Base-by-base conservation (phyloP, 2,888 invertebrate species). In the Harpalus rubripes region DNA sequence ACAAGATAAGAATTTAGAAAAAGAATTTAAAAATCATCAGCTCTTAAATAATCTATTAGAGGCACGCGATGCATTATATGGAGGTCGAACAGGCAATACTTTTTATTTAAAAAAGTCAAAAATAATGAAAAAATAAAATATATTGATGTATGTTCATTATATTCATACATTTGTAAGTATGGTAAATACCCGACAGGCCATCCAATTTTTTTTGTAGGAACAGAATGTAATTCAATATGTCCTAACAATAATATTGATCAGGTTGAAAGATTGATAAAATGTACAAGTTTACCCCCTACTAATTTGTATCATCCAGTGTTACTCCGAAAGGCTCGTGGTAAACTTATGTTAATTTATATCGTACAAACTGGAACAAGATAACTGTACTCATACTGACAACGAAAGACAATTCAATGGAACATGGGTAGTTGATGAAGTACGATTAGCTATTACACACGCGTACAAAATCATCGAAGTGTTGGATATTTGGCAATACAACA, bases 131-230 rank as follows among this genome's bases (percentile, higher is more conserved):
- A 76, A 84, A 61, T 84, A 63, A 61, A 78, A 44, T 84, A 84
- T 84, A 44, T 84, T 0, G 84, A 84, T 15, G 41, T 84, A 7
- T 84, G 78, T 15, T 84, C 83, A 7, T 41, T 84, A 10, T 84
- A 84, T 15, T 39, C 84, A 15, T 84, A 52, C 10, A 63, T 78
- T 0, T 84, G 84, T n/a, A 84, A 84, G 15, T 76, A 84, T 41
- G 61, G 76, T 4, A 84, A 76, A 41, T 76, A 15, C 41, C 83
- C 76, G 10, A 39, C 61, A 2, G 63, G 65, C 1, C 63, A 84
- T 44, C 84, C 84, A 12, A 22, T 61, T 78, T 1, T 78, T 41
- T 63, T 63, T 63, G 63, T 76, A 7, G 84, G 52, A 1, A 3
- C 41, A 61, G 61, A 61, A 61, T 61, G 61, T 18, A 5, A 61